These are phyloP conservation scores for Ictalurus punctatus DNA, from an alignment of 2,113 vertebrate species.

Conservation along the genomic window DNA sequence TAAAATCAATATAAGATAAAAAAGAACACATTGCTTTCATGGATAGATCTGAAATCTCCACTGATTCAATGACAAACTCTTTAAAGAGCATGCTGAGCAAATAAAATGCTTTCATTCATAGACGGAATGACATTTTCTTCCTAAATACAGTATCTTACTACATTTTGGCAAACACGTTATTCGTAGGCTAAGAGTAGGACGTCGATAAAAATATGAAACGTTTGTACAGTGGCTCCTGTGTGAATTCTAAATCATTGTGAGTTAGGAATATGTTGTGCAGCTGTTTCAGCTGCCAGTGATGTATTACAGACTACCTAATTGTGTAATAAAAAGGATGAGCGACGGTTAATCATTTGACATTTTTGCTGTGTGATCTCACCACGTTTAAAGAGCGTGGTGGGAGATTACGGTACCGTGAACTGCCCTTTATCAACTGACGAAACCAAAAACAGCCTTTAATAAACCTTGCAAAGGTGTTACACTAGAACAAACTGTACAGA, in stretches of 20 bases:
- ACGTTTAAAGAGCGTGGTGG: slow-evolving; percentile 21
- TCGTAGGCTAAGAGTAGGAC: slow-evolving; percentile 7
- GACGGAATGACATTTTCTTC: slow-evolving; percentile 32
- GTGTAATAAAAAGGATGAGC: slow-evolving; percentile 41
- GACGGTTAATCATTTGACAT: slow-evolving; percentile 32
- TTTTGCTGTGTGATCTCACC: slow-evolving; percentile 26
- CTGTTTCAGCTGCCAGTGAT: slow-evolving; percentile 10
- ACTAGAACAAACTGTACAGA: slow-evolving; percentile 9
- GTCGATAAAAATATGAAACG: slow-evolving; percentile 38
- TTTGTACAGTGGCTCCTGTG: slow-evolving; percentile 27
- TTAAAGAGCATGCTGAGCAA: slow-evolving; percentile 40
- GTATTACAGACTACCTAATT: slow-evolving; percentile 26
- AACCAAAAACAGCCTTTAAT: not conserved
- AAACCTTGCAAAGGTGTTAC: slow-evolving; percentile 18
- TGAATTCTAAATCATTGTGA: slow-evolving; percentile 34
- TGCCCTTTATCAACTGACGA: slow-evolving; percentile 14
- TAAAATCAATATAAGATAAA: slow-evolving; percentile 13
- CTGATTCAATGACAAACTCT: slow-evolving; percentile 32
- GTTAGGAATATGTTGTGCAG: slow-evolving; percentile 30
- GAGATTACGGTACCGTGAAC: slow-evolving; percentile 23
- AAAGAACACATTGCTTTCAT: slow-evolving; percentile 14
- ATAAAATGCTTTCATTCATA: slow-evolving; percentile 28
- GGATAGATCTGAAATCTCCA: slow-evolving; percentile 9
- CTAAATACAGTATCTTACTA: slow-evolving; percentile 28
- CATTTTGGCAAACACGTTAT: slow-evolving; percentile 16